Conservation (phyloP, 2,797 vertebrate genomes). For the Neosilurus mollespiculum region DNA sequence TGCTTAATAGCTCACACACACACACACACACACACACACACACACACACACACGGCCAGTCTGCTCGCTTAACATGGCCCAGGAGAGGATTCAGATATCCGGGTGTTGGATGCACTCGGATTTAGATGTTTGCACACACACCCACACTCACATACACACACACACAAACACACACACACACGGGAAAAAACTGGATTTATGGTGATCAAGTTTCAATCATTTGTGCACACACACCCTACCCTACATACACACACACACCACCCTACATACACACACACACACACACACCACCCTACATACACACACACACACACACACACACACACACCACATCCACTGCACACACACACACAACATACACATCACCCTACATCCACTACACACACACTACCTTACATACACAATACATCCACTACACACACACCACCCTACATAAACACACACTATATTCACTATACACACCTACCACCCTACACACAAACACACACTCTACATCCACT, state of each 20-base stretch:
- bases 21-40: conserved; percentile 6
- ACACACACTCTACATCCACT: too few relatives aligned
- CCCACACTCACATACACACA: conserved; percentile 20
- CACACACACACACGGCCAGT: too few relatives aligned
- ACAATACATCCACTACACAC: too few relatives aligned
- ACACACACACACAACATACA: too few relatives aligned
- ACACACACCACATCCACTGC: too few relatives aligned
- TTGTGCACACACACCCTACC: neutral
- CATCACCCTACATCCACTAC: too few relatives aligned
- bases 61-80: conserved; percentile 42
- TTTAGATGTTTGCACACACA: conserved; percentile 28
- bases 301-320: neutral
- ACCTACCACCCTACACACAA: too few relatives aligned
- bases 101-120: conserved; percentile 53
- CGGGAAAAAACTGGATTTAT: neutral
- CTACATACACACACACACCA: neutral
- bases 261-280: neutral
- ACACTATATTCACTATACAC: too few relatives aligned
- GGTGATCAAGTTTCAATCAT: neutral
- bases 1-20: conserved; percentile 27
- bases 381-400: too few relatives aligned
- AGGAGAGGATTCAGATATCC: conserved; percentile 54
- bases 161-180: neutral
- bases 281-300: too few relatives aligned
- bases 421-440: too few relatives aligned